phyloP scores from a whole-genome alignment of 2,888 invertebrate genomes.

The Drosophila setosimentum region DNA sequence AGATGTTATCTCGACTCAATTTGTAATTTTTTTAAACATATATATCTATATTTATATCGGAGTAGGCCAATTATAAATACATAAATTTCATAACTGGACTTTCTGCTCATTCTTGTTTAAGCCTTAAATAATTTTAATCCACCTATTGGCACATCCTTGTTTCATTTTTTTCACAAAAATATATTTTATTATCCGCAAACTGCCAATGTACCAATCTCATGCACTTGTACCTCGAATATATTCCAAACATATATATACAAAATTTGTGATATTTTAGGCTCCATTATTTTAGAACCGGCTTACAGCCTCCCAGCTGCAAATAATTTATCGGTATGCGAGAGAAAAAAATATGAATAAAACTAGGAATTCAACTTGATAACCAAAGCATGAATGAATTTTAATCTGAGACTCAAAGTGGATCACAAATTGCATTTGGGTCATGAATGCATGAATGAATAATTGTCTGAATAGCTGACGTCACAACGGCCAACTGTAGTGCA shows the following conservation, averaged over 20 bases:
- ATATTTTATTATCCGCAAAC: not conserved
- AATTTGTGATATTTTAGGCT: not conserved
- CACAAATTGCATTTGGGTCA: constrained; percentile 44
- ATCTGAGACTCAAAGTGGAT: not conserved
- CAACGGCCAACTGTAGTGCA: not conserved
- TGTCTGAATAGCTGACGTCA: constrained; percentile 3
- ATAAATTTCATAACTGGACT: no score
- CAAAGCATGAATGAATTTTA: not conserved
- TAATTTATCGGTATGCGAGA: not conserved
- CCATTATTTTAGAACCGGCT: not conserved
- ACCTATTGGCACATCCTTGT: not conserved
- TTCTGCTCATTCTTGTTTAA: no score
- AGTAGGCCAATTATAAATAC: not conserved
- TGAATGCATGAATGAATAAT: constrained; percentile 18
- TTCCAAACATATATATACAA: not conserved
- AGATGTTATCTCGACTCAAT: not conserved
- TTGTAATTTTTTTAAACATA: not conserved
- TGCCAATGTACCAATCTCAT: not conserved
- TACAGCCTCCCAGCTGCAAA: not conserved
- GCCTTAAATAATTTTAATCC: not conserved
- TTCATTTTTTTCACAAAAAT: not conserved
- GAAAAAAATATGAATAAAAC: not conserved
- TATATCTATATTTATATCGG: not conserved
- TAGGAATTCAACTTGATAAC: constrained; percentile 1
- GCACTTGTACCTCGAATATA: not conserved